These are phyloP conservation scores for Porites evermanni DNA, from an alignment of 92 coral and sea anemone genomes.

Conservation along the genomic window DNA sequence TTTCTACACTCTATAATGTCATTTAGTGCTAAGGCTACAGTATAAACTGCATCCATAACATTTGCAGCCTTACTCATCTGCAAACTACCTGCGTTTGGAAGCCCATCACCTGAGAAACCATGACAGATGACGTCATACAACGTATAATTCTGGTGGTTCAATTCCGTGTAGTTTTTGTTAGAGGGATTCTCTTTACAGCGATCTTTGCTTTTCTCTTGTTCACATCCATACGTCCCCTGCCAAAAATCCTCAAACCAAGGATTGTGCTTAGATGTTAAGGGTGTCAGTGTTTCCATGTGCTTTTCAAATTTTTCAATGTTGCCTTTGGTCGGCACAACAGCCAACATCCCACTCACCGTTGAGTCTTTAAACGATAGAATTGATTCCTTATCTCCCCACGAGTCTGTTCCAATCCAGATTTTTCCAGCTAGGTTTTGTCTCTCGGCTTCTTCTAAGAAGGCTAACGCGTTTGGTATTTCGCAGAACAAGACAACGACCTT, in stretches of 20 bases:
- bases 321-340: slow-evolving; percentile 87
- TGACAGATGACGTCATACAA: neutral
- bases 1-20: slow-evolving; percentile 71
- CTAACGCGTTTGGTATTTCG: slow-evolving; percentile 87
- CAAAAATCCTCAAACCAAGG: slow-evolving; percentile 92
- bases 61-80: slow-evolving; percentile 90
- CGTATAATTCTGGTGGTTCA: slow-evolving; percentile 10
- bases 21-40: slow-evolving; percentile 80
- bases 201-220: neutral
- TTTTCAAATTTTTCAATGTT: slow-evolving; percentile 64
- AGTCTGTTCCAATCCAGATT: slow-evolving; percentile 96
- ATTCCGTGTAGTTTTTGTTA: neutral
- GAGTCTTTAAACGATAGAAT: slow-evolving; percentile 69
- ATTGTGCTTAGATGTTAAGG: slow-evolving; percentile 67
- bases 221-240: slow-evolving; percentile 80
- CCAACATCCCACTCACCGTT: slow-evolving; percentile 87
- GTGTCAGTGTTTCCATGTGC: slow-evolving; percentile 76
- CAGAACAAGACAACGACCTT: slow-evolving; percentile 88
- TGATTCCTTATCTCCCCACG: slow-evolving; percentile 88
- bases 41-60: slow-evolving; percentile 95
- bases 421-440: slow-evolving; percentile 82
- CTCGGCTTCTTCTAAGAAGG: slow-evolving; percentile 87
- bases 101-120: slow-evolving; percentile 1
- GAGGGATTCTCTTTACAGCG: neutral
- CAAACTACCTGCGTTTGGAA: slow-evolving; percentile 67